Conservation (phyloP, 1,140 invertebrate genomes). For the Cydia fagiglandana region DNA sequence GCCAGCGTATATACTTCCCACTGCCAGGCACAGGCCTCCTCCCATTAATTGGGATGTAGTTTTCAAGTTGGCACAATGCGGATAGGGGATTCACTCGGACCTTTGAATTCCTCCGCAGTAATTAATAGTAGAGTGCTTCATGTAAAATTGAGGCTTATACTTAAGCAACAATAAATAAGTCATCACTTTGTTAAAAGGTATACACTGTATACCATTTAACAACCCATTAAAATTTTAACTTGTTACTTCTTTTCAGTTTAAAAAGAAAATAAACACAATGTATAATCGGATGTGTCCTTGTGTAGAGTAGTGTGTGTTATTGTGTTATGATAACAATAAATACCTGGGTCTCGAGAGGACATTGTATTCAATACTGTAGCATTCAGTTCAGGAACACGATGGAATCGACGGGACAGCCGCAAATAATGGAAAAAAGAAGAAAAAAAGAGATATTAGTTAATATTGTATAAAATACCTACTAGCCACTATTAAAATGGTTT, state of each 20-base stretch:
- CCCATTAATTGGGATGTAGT: too few relatives aligned
- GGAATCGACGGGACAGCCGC: slow-evolving; percentile 33
- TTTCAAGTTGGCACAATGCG: too few relatives aligned
- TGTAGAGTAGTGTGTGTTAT: slow-evolving; percentile 37
- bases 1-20: too few relatives aligned
- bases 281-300: background rate
- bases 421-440: slow-evolving; percentile 30
- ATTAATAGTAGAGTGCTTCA: too few relatives aligned
- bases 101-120: too few relatives aligned
- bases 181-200: too few relatives aligned
- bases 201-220: too few relatives aligned
- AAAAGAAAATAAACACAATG: background rate
- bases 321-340: slow-evolving; percentile 43
- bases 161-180: too few relatives aligned
- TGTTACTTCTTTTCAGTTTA: background rate
- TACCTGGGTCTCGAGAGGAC: slow-evolving; percentile 68
- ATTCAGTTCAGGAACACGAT: slow-evolving; percentile 36
- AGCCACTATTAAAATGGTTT: background rate
- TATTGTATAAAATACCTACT: background rate
- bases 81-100: too few relatives aligned
- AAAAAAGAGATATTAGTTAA: background rate
- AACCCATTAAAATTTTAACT: too few relatives aligned
- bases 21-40: too few relatives aligned
- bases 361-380: slow-evolving; percentile 58
- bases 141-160: too few relatives aligned